Base-by-base conservation (phyloP, 2,888 invertebrate genomes). In the Rotaria magnacalcarata region DNA sequence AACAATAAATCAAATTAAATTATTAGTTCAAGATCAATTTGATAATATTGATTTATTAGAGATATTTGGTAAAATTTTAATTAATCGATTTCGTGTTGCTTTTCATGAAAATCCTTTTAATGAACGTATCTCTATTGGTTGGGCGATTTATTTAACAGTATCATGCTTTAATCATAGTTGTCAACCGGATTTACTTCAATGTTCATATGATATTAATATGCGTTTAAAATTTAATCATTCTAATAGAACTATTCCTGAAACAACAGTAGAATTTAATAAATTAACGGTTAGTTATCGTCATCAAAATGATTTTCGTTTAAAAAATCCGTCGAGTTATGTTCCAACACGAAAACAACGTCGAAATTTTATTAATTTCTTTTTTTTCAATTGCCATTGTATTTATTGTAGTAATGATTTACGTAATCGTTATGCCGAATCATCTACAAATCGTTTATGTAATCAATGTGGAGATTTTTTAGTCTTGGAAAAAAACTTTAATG, bases 101-200 rank as follows among this genome's bases (percentile, higher is more conserved):
- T 27, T 67, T 67, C 34, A 34, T 67, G 34, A 34, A 16, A 67
- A 67, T 16, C 4, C 34, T 10, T 5, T 27, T 34, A 8, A 67
- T 67, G 67, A 34, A n/a, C 27, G 67, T 5, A 16, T 67, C 1
- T 21, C 14, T 67, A n/a, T 67, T n/a, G 67, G 67, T 34, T 67
- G 67, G 67, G 67, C 67, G 2, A 67, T 67, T 34, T 67, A 67
- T 67, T 27, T 67, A 27, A 67, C 67, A 67, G 34, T 34, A 67
- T 67, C 67, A 67, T 16, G 67, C 34, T 67, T 67, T 67, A 67
- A 67, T 67, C 67, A 67, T 34, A 67, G 67, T 67, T 67, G 67
- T 34, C 67, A 67, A 34, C 67, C 67, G 16, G 67, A 67, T 67
- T n/a, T 67, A 67, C 34, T 67, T 14, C 67, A 67, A 67, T 67